Evolutionary conservation across 2,797 vertebrate species (phyloP).

Genomic region (Manis crassicaudata): DNA sequence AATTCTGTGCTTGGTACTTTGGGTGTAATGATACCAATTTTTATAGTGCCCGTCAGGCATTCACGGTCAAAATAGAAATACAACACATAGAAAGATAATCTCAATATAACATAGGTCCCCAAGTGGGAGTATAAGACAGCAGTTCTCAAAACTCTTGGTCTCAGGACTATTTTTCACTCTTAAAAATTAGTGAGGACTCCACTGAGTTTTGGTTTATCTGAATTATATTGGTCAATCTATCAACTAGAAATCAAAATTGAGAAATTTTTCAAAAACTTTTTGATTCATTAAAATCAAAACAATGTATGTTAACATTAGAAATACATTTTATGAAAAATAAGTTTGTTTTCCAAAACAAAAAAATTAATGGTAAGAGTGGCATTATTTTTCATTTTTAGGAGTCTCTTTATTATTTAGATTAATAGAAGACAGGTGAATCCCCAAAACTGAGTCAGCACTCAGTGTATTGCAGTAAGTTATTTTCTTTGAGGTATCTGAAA

Average conservation of each 20-base stretch:
- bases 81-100: neutral
- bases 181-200: neutral
- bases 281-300: neutral
- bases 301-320: neutral
- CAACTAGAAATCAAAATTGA: neutral
- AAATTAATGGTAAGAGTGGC: neutral
- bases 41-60: neutral
- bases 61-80: neutral
- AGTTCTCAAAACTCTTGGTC: neutral
- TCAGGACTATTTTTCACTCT: neutral
- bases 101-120: neutral
- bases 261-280: neutral
- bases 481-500: neutral
- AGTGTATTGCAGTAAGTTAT: neutral
- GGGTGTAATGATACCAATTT: neutral
- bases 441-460: neutral
- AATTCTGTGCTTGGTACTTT: neutral
- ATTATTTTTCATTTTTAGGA: constrained; percentile 22
- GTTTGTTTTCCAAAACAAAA: neutral
- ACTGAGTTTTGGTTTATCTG: neutral
- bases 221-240: neutral
- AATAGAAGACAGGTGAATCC: neutral
- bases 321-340: neutral
- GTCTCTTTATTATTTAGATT: neutral
- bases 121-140: neutral